These are phyloP conservation scores for Cichlasoma orientale DNA, from an alignment of 2,797 vertebrate genomes.

Conservation along the genomic window DNA sequence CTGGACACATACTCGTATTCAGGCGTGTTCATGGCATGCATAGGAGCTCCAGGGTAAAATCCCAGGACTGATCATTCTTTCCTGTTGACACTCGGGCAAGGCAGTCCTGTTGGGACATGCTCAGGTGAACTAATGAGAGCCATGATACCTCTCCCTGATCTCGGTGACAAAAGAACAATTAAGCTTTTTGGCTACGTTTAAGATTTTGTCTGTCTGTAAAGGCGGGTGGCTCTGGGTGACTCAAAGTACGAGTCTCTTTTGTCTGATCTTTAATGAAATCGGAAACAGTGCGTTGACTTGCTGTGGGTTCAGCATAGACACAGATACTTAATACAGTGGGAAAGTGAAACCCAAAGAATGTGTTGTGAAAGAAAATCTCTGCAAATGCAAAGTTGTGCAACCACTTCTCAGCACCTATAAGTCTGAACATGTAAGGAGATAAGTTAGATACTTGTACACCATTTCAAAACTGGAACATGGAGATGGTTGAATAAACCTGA, in stretches of 20 bases:
- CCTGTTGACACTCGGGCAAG: slow-evolving; percentile 62
- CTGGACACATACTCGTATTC: slow-evolving; percentile 26
- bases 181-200: slow-evolving; percentile 29
- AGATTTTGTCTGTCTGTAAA: slow-evolving; percentile 34
- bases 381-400: slow-evolving; percentile 73
- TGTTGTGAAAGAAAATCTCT: slow-evolving; percentile 66
- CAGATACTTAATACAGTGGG: slow-evolving; percentile 33
- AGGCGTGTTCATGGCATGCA: slow-evolving; percentile 6
- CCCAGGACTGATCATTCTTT: slow-evolving; percentile 69
- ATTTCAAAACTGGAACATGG: slow-evolving; percentile 31
- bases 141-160: slow-evolving; percentile 54
- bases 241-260: slow-evolving; percentile 37
- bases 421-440: slow-evolving; percentile 72
- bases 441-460: slow-evolving; percentile 30
- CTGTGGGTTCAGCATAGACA: neutral
- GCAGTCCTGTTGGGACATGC: slow-evolving; percentile 74
- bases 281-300: neutral
- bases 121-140: slow-evolving; percentile 59
- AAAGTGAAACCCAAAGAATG: slow-evolving; percentile 65
- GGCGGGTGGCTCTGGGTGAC: slow-evolving; percentile 24
- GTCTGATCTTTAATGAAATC: slow-evolving; percentile 19
- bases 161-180: slow-evolving; percentile 66
- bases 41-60: slow-evolving; percentile 55
- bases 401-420: slow-evolving; percentile 49
- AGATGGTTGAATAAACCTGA: slow-evolving; percentile 11